Evolutionary conservation across 2,797 vertebrate species (phyloP).

Genomic region (Petrocephalus sullivani): DNA sequence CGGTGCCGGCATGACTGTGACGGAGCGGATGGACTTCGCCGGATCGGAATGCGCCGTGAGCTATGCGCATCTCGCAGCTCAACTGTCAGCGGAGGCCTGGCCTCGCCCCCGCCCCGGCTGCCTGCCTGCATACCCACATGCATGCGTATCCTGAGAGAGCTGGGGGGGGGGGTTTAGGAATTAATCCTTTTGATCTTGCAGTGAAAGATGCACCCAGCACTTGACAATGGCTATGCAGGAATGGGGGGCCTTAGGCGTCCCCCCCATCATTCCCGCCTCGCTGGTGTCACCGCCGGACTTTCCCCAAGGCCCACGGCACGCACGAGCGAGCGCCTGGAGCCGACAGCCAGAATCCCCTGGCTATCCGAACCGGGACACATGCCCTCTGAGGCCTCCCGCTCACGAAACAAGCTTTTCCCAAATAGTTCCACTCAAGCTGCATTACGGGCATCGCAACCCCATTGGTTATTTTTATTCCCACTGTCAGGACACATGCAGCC

Average conservation of each 20-base stretch:
- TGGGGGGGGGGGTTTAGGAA: not conserved
- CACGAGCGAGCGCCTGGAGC: not conserved
- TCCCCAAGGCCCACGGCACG: not conserved
- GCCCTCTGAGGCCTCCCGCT: not conserved
- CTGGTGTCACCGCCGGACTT: not conserved
- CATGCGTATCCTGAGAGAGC: not conserved
- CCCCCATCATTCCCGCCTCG: not conserved
- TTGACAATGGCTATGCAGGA: not conserved
- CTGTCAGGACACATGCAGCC: not conserved
- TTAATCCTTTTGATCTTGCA: not conserved
- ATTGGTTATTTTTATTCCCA: not conserved
- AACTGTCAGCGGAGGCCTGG: not conserved
- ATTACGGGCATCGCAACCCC: not conserved
- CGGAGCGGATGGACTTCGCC: not conserved
- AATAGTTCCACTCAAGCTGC: not conserved
- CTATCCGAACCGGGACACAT: not conserved
- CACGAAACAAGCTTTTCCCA: not conserved
- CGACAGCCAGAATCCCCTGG: not conserved
- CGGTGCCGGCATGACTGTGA: not conserved
- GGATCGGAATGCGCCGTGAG: not conserved
- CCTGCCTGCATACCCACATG: constrained; percentile 16
- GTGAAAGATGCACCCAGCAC: constrained; percentile 14
- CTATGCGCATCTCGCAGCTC: constrained; percentile 6
- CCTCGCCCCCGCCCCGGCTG: not conserved
- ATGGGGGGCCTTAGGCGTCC: not conserved